These are phyloP conservation scores for Apamea anceps DNA, from an alignment of 2,888 invertebrate species.

Conservation along the genomic window DNA sequence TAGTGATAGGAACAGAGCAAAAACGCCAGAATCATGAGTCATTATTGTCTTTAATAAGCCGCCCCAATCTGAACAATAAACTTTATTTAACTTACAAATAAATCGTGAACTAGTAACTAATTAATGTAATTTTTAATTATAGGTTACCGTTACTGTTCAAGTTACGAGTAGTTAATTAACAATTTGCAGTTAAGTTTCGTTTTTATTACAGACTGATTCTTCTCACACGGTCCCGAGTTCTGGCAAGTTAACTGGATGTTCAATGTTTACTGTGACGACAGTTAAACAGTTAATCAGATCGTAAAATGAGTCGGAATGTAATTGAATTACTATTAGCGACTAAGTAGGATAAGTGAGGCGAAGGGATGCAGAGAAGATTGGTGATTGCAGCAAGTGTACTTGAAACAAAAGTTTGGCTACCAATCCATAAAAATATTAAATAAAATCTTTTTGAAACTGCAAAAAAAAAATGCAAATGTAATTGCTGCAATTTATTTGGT, in stretches of 20 bases:
- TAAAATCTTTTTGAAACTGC: background rate
- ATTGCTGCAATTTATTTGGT: too few species aligned
- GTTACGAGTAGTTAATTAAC: constrained; percentile 17
- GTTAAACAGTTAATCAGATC: constrained; percentile 30
- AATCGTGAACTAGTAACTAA: constrained; percentile 34
- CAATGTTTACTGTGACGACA: constrained; percentile 44
- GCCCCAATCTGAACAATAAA: constrained; percentile 44
- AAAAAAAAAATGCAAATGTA: too few species aligned
- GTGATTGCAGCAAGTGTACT: constrained; percentile 18
- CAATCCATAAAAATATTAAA: background rate
- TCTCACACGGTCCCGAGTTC: background rate
- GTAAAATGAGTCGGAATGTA: constrained; percentile 37
- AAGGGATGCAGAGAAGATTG: background rate
- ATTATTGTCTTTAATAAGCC: constrained; percentile 43
- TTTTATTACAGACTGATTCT: constrained; percentile 23
- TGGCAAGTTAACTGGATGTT: constrained; percentile 1
- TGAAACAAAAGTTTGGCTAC: background rate
- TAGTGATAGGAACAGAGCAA: constrained; percentile 54
- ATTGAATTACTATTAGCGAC: constrained; percentile 46
- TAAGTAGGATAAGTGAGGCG: constrained; percentile 28
- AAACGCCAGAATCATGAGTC: constrained; percentile 42
- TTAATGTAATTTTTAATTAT: constrained; percentile 29
- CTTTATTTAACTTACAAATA: constrained; percentile 52
- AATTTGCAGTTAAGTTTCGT: constrained; percentile 37
- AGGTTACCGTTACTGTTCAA: constrained; percentile 16